phyloP scores from a whole-genome alignment of 2,113 vertebrate genomes.

The Martes martes region DNA sequence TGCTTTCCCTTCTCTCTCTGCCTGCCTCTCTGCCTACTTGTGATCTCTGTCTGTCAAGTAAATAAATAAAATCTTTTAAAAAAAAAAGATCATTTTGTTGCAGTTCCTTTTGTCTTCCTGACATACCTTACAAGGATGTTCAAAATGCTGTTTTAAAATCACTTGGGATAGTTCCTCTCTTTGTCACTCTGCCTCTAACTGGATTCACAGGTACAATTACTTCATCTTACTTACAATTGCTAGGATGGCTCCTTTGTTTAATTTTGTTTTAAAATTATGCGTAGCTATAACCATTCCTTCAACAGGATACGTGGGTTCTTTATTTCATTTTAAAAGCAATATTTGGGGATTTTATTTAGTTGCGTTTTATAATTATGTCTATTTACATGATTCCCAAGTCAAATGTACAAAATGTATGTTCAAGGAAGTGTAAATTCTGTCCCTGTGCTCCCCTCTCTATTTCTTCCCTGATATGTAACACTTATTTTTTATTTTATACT shows the following conservation, averaged over 20 bases:
- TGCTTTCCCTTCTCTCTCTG: too few relatives aligned
- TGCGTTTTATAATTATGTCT: neutral
- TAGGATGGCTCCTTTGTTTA: conserved; percentile 13
- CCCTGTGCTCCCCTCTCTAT: neutral
- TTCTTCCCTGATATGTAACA: neutral
- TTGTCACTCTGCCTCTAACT: neutral
- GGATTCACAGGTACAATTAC: neutral
- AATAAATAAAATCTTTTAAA: too few relatives aligned
- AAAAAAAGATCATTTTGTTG: neutral
- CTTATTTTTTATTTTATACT: neutral
- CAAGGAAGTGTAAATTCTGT: neutral
- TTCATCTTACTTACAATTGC: conserved; percentile 20
- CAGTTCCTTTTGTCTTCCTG: neutral
- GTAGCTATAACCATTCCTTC: neutral
- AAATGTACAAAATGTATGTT: neutral
- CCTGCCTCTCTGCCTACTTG: too few relatives aligned
- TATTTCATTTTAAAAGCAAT: conserved; percentile 2
- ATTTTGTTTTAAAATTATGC: conserved; percentile 46
- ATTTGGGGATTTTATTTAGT: conserved; percentile 10
- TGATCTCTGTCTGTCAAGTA: too few relatives aligned
- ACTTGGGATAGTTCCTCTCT: neutral
- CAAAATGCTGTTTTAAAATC: neutral
- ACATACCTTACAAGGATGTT: neutral
- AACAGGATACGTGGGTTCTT: neutral
- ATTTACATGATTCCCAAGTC: neutral